Evolutionary conservation across 2,888 invertebrate genomes (phyloP), one percentile per base, ranked within the genome.

Genomic region (Agonopterix alstromeriana): DNA sequence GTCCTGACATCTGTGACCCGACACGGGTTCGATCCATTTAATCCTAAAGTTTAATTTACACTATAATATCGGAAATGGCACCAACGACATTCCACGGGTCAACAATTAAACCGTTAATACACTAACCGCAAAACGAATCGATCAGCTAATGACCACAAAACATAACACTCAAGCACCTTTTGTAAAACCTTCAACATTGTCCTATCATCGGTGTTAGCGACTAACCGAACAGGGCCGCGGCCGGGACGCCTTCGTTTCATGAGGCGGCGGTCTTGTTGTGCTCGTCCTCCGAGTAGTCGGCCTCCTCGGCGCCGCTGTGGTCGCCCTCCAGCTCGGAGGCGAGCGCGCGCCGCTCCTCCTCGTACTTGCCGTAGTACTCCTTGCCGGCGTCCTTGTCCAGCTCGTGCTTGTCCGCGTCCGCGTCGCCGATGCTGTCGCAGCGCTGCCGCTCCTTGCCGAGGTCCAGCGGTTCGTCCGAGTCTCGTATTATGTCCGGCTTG

Each of bases 401-500:
- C 44, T 11, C 44, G 11, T 7, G 11, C 36, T 45, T 36, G 42
- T 42, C 42, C 10, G 10, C 8, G 42, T n/a, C 10, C 11, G n/a
- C 42, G 10, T n/a, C 27, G 27, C 5, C 27, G 3, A 27, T 27
- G 27, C 27, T 27, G 27, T 27, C 27, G 7, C 27, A 27, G 27
- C 27, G 27, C 27, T 27, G 14, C 45, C 38, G 45, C 45, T 78
- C 80, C 58, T 91, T 91, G 58, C 91, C 91, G 38, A 80, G 87
- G n/a, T 90, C 90, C 44, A 90, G 90, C 42, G 75, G 70, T 42
- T 86, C 35, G 72, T 67, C 48, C 3, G 86, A 60, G 54, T 82
- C 86, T 42, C 91, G 76, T 74, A 88, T 87, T 71, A 91, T 90
- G 70, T 90, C 89, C 8, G 91, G 77, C 56, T 91, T 90, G 63